These are phyloP conservation scores for Xyrauchen texanus DNA, from an alignment of 2,113 vertebrate species.

Conservation along the genomic window DNA sequence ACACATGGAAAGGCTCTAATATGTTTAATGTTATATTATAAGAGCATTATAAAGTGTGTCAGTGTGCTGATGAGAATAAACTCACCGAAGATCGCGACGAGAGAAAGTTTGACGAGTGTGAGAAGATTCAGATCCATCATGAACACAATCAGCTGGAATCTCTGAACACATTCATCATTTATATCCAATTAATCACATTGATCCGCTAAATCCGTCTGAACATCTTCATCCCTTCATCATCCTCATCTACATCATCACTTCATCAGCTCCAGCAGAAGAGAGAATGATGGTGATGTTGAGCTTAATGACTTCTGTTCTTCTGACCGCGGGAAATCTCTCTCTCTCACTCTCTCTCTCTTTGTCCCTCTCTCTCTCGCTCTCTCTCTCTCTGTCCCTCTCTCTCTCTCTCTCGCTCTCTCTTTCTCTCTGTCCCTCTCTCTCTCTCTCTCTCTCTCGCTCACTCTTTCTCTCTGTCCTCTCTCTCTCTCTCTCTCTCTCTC, in stretches of 20 bases:
- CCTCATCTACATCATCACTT: background rate
- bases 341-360: background rate
- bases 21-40: no score
- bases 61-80: background rate
- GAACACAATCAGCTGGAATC: conserved; percentile 1
- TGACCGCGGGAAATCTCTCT: background rate
- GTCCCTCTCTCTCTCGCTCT: background rate
- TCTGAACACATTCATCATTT: conserved; percentile 7
- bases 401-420: background rate
- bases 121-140: background rate
- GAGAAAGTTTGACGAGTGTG: conserved; percentile 1
- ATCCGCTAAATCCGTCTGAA: background rate
- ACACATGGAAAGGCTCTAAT: no score
- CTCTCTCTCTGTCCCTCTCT: background rate
- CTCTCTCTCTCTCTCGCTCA: background rate
- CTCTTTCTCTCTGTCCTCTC: background rate
- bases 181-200: background rate
- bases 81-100: background rate
- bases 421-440: background rate
- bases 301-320: background rate
- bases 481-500: background rate
- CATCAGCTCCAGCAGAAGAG: background rate
- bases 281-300: background rate
- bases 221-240: conserved; percentile 9
- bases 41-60: no score